Evolutionary conservation across 1,140 invertebrate species (phyloP).

Genomic region (Panonychus citri): DNA sequence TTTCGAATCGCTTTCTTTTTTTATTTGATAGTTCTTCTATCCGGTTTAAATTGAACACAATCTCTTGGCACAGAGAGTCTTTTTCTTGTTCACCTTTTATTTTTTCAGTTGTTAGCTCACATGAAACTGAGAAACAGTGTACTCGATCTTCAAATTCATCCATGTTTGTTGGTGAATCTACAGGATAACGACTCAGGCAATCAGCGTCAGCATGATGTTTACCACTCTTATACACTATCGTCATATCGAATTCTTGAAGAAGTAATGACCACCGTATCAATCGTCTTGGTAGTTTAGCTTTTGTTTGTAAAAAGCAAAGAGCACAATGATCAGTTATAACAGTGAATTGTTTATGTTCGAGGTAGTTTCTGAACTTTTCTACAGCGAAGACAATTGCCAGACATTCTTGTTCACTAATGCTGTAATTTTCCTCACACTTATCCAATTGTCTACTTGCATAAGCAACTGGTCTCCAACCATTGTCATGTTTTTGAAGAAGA

Average conservation of each 20-base stretch:
- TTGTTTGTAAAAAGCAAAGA: conserved; percentile 23
- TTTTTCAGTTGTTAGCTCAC: neutral
- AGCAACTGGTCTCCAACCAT: neutral
- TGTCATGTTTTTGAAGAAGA: conserved; percentile 14
- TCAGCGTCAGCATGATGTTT: conserved; percentile 4
- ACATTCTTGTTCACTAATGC: conserved; percentile 26
- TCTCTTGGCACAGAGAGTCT: neutral
- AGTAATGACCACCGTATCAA: conserved; percentile 27
- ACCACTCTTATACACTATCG: conserved; percentile 5
- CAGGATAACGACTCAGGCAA: neutral
- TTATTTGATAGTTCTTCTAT: neutral
- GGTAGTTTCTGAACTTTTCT: conserved; percentile 25
- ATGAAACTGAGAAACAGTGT: neutral
- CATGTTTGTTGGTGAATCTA: too few species aligned
- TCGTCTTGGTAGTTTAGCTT: conserved; percentile 22
- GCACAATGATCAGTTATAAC: conserved; percentile 29
- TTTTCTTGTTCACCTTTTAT: neutral
- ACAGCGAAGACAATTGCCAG: conserved; percentile 27
- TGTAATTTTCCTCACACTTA: conserved; percentile 24
- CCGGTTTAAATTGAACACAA: neutral
- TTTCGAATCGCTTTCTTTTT: neutral
- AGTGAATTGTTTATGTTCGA: conserved; percentile 26
- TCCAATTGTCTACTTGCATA: conserved; percentile 23
- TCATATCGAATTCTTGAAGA: conserved; percentile 17
- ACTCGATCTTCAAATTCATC: neutral